A percentile compares a stretch with the other conserved stretches of the same genome.
Evolutionary conservation across 2,888 invertebrate species (phyloP).

Genomic region (Melieria picta): DNA sequence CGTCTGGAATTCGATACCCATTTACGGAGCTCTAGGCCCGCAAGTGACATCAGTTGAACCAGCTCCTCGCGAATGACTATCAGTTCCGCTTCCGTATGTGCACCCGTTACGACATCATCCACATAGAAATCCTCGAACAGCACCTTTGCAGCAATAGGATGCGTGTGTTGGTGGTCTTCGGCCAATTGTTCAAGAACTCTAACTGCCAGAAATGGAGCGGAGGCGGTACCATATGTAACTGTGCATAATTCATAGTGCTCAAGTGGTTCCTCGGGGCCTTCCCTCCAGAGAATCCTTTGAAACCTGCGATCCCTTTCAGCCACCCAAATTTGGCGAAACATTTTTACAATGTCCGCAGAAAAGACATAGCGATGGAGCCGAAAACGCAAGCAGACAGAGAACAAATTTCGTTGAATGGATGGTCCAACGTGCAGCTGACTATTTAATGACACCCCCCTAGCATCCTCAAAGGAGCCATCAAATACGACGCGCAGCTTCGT

Average conservation of each 20-base stretch:
- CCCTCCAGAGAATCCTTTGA: conserved; percentile 39
- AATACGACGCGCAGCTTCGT: not conserved
- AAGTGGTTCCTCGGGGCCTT: conserved; percentile 12
- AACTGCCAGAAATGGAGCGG: conserved; percentile 39
- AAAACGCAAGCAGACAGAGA: conserved; percentile 15
- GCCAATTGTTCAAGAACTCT: conserved; percentile 42
- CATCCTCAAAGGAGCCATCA: not conserved
- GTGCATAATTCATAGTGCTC: conserved; percentile 35
- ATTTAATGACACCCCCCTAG: not conserved
- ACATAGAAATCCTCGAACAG: conserved; percentile 43
- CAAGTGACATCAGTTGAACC: conserved; percentile 14
- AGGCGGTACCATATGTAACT: conserved; percentile 39
- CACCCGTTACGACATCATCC: conserved; percentile 43
- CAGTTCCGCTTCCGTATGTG: conserved; percentile 25
- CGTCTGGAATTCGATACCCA: conserved; percentile 20
- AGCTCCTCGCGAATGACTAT: conserved; percentile 29
- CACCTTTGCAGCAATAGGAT: conserved; percentile 39
- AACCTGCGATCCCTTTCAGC: conserved; percentile 26
- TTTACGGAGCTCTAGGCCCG: conserved; percentile 18
- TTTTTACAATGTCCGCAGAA: conserved; percentile 36
- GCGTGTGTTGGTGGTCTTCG: conserved; percentile 29
- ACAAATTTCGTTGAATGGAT: not conserved
- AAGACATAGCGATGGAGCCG: conserved; percentile 32
- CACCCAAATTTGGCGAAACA: conserved; percentile 35
- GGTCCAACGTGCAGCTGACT: not conserved